A percentile compares a stretch with the other conserved stretches of the same genome.
Evolutionary conservation across 1,140 invertebrate species (phyloP).

Genomic region (Apis florea): DNA sequence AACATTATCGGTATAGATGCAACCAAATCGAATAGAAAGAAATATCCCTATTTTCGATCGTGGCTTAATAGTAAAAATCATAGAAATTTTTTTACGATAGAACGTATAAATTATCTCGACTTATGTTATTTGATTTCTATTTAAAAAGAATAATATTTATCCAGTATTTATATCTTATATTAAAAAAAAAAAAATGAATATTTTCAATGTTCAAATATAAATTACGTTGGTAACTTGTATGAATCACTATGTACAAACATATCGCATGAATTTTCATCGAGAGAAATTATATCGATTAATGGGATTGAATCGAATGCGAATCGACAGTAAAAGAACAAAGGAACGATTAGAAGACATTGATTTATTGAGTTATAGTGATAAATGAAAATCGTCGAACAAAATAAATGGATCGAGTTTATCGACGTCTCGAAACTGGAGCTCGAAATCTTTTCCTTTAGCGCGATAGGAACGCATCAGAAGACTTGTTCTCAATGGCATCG

Average conservation of each 20-base stretch:
- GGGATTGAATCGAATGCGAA: slow-evolving; percentile 4
- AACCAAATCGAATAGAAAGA: neutral
- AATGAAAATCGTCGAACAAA: neutral
- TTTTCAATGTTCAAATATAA: neutral
- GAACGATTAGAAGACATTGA: neutral
- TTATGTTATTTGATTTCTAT: neutral
- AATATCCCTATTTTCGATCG: neutral
- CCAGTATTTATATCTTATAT: neutral
- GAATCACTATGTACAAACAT: neutral
- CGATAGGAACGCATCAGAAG: slow-evolving; percentile 33
- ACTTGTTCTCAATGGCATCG: slow-evolving; percentile 67
- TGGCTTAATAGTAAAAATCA: neutral
- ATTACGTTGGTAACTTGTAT: neutral
- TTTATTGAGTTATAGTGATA: neutral
- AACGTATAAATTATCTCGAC: neutral
- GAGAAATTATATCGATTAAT: neutral
- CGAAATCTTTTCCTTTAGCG: slow-evolving; percentile 48
- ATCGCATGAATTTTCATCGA: neutral
- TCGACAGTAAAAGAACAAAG: neutral
- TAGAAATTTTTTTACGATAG: neutral
- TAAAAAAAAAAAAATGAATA: neutral
- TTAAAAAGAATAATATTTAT: neutral
- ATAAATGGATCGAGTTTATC: slow-evolving; percentile 20
- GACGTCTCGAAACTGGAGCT: neutral
- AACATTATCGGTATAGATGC: too few species aligned